Percentiles rank a stretch among this genome's conserved stretches.
Evolutionary conservation across 2,888 invertebrate genomes (phyloP).

Genomic region (Tortricodes alternella): DNA sequence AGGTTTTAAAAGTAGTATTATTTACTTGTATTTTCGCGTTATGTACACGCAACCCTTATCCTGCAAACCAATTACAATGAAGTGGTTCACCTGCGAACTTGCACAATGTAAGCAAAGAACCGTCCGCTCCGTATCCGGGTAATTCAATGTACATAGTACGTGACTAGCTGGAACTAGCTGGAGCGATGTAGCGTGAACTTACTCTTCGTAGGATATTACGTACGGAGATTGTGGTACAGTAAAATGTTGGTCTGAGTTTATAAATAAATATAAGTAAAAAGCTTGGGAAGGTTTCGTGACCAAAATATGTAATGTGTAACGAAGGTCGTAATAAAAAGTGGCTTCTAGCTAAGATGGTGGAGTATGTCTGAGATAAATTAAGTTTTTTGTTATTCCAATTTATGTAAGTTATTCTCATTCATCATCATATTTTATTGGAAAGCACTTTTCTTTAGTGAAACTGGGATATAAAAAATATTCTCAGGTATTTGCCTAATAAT

Average conservation of each 20-base stretch:
- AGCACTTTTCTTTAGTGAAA: no score
- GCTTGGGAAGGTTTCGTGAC: no score
- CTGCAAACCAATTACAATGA: constrained; percentile 11
- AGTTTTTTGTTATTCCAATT: no score
- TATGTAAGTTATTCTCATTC: no score
- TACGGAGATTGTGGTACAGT: not conserved
- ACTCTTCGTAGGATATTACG: not conserved
- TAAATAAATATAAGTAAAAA: not conserved
- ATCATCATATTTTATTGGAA: no score
- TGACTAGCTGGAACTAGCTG: constrained; percentile 11
- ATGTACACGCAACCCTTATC: constrained; percentile 2
- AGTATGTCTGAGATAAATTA: no score
- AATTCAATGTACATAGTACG: constrained; percentile 33
- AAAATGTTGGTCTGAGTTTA: not conserved
- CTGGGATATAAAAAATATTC: no score
- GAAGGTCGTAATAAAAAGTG: no score
- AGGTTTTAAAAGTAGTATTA: not conserved
- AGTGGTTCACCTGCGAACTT: constrained; percentile 17
- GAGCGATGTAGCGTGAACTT: not conserved
- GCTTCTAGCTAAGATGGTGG: no score
- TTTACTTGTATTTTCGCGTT: not conserved
- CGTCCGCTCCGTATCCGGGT: constrained; percentile 8
- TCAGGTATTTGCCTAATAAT: no score
- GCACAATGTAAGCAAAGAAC: constrained; percentile 23
- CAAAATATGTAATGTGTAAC: no score